These are phyloP conservation scores for Lineus longissimus DNA, from an alignment of 1,140 invertebrate species.

Conservation along the genomic window DNA sequence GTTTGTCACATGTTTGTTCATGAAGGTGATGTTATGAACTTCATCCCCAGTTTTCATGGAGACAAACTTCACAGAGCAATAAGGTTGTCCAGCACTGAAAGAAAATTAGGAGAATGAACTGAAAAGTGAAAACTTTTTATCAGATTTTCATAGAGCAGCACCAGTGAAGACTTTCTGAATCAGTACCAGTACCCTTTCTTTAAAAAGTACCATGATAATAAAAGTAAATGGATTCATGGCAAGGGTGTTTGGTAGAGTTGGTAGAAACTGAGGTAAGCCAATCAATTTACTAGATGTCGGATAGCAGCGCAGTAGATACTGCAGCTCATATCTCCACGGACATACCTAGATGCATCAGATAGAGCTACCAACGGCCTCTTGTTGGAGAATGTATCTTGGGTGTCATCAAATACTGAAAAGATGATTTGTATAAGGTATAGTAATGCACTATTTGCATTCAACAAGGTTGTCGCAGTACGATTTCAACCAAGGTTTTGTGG, in stretches of 20 bases:
- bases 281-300: too few species aligned
- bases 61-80: slow-evolving; percentile 82
- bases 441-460: too few species aligned
- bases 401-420: slow-evolving; percentile 59
- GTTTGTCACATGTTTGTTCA: slow-evolving; percentile 75
- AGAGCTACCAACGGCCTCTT: slow-evolving; percentile 83
- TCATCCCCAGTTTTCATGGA: slow-evolving; percentile 85
- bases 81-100: slow-evolving; percentile 70
- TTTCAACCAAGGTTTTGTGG: too few species aligned
- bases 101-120: slow-evolving; percentile 12
- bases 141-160: neutral
- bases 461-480: too few species aligned
- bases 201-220: neutral
- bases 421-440: slow-evolving; percentile 8
- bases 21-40: slow-evolving; percentile 81
- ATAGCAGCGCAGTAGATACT: too few species aligned
- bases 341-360: slow-evolving; percentile 68
- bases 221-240: too few species aligned
- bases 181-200: neutral
- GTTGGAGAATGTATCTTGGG: slow-evolving; percentile 58
- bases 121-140: neutral
- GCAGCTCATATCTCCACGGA: too few species aligned
- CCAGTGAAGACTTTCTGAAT: neutral
- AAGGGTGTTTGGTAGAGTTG: too few species aligned
- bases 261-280: too few species aligned